phyloP scores from a whole-genome alignment of 1,140 invertebrate species.

The Zaprionus inermis region DNA sequence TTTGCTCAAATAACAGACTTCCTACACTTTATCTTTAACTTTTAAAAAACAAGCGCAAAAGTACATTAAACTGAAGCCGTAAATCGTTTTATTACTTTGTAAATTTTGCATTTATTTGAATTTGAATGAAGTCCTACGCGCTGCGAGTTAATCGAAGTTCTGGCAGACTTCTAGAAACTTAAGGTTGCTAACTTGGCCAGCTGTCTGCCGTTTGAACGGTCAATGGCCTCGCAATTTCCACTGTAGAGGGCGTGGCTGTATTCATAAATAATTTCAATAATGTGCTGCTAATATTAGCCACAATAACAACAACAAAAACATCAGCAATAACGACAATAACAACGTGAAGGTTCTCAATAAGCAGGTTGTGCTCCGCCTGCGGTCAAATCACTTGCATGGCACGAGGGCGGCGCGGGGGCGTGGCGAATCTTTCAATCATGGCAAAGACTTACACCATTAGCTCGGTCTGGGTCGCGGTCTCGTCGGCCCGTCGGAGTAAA shows the following conservation, averaged over 20 bases:
- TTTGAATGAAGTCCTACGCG: not conserved
- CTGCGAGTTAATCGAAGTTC: conserved; percentile 20
- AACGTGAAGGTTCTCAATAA: conserved; percentile 35
- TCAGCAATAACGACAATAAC: conserved; percentile 20
- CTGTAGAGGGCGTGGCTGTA: conserved; percentile 3
- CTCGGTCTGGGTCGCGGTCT: conserved; percentile 20
- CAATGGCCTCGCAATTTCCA: conserved; percentile 40
- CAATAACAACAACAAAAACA: conserved; percentile 55
- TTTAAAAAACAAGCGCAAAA: not conserved
- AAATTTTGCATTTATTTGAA: not conserved
- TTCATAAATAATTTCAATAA: conserved; percentile 73
- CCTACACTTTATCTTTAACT: too few species aligned
- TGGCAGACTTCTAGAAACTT: conserved; percentile 7
- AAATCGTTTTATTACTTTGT: not conserved
- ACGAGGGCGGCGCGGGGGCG: not conserved
- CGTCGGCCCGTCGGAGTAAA: conserved; percentile 33
- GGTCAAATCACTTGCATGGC: conserved; percentile 67
- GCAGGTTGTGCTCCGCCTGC: conserved; percentile 24
- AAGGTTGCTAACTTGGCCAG: conserved; percentile 51
- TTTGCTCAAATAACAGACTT: too few species aligned
- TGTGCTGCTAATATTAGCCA: conserved; percentile 66
- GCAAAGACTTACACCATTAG: conserved; percentile 35
- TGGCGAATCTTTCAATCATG: conserved; percentile 62
- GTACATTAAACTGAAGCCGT: not conserved
- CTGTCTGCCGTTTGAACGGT: conserved; percentile 50